Conservation (phyloP, 2,113 vertebrate genomes). For the Amphiprion ocellaris region DNA sequence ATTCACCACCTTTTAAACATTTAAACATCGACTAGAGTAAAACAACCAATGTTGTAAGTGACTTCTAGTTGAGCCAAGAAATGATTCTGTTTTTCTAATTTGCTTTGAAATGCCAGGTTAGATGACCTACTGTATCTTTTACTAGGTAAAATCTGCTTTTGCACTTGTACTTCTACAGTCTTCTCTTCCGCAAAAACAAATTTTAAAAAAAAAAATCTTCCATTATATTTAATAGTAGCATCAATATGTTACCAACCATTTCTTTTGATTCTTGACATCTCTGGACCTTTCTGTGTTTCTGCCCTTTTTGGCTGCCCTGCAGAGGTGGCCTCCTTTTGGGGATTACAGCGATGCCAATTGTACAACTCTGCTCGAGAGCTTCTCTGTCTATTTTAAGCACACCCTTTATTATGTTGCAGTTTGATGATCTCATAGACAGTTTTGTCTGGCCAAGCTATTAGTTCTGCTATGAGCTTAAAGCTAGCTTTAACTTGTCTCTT, state of each 20-base stretch:
- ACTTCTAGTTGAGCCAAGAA: too few species aligned
- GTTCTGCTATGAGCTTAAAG: conserved; percentile 4
- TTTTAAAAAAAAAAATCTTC: too few species aligned
- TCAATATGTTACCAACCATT: too few species aligned
- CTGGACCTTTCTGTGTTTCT: not conserved
- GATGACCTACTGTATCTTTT: not conserved
- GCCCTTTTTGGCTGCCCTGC: not conserved
- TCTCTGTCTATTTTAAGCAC: conserved; percentile 9
- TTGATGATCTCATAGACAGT: conserved; percentile 25
- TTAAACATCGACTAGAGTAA: too few species aligned
- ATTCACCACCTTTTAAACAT: too few species aligned
- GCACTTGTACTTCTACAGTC: too few species aligned
- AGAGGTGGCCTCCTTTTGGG: not conserved
- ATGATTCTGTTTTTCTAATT: too few species aligned
- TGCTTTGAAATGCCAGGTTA: not conserved
- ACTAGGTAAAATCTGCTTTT: not conserved
- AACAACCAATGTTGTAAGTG: too few species aligned
- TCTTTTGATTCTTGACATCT: not conserved
- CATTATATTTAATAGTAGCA: too few species aligned
- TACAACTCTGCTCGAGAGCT: not conserved
- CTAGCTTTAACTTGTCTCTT: conserved; percentile 30
- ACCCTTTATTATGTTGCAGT: not conserved
- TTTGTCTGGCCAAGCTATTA: conserved; percentile 6
- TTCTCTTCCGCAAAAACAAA: too few species aligned
- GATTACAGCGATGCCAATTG: not conserved